These are phyloP conservation scores for Phortica variegata DNA, from an alignment of 1,140 invertebrate genomes.

Conservation along the genomic window DNA sequence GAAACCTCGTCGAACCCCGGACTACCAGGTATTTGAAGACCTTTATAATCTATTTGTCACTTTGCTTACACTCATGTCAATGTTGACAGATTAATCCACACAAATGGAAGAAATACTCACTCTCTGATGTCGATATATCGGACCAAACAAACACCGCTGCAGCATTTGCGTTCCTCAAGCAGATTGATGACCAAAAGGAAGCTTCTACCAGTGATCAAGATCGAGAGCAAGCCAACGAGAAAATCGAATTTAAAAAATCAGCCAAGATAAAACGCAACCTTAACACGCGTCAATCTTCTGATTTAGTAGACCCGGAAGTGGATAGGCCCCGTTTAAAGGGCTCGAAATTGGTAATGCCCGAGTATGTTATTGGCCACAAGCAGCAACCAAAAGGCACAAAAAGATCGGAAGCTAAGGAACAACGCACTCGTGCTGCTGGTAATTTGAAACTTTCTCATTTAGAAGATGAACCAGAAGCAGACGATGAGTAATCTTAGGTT, in stretches of 20 bases:
- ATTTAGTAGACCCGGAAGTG: slow-evolving; percentile 38
- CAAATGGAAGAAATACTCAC: slow-evolving; percentile 74
- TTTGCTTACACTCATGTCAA: too few relatives aligned
- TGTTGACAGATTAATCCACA: slow-evolving; percentile 70
- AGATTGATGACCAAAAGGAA: slow-evolving; percentile 63
- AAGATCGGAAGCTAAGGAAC: too few relatives aligned
- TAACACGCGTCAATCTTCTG: slow-evolving; percentile 43
- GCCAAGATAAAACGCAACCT: slow-evolving; percentile 37
- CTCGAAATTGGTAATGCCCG: slow-evolving; percentile 74
- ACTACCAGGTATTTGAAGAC: slow-evolving; percentile 59
- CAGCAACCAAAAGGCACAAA: slow-evolving; percentile 54
- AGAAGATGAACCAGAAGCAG: slow-evolving; percentile 59
- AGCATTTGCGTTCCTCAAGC: slow-evolving; percentile 69
- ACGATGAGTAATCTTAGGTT: slow-evolving; percentile 33
- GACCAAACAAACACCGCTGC: slow-evolving; percentile 71
- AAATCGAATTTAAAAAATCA: slow-evolving; percentile 60
- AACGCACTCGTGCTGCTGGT: slow-evolving; percentile 39
- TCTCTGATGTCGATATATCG: slow-evolving; percentile 76
- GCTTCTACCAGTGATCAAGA: slow-evolving; percentile 26
- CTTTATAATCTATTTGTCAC: not conserved
- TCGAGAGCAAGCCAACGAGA: slow-evolving; percentile 35
- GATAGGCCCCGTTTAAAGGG: slow-evolving; percentile 63
- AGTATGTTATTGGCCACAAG: slow-evolving; percentile 76
- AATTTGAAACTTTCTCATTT: slow-evolving; percentile 66
- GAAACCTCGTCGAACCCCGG: slow-evolving; percentile 62